Base-by-base conservation (phyloP, 2,113 vertebrate species). In the Cyprinodon tularosa region DNA sequence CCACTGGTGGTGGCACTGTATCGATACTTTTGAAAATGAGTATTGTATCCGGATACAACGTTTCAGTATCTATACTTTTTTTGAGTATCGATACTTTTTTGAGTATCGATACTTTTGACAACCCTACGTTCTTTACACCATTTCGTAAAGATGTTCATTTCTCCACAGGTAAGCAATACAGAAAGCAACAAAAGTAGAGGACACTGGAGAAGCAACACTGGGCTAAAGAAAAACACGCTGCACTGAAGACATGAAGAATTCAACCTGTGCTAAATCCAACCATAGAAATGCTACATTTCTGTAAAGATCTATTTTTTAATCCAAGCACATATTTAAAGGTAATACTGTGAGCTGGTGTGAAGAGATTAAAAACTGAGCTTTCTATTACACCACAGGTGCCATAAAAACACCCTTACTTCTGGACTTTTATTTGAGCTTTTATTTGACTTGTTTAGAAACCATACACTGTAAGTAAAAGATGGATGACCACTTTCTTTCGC, bases 361-460 rank as follows among this genome's bases (percentile, higher is more conserved):
- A 95, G 94, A 95, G 95, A 96, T 95, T 95, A 92, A 95, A 93
- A 94, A 95, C 95, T 95, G 94, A 95, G 95, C 95, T 96, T 94
- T 96, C 96, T 96, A 95, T 95, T 87, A 97, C 96, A 97, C 98
- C 98, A 96, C 96, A 95, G 96, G 98, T 99, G 97, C 98, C 98
- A 99, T 98, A 96, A 94, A 93, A 94, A 89, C 93, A 95, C 93
- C 91, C 85, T 84, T 94, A 86, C 47, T 91, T 93, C 72, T 81
- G 87, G 4, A 67, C 89, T 91, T 90, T 65, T 75, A 72, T 17
- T n/a, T 10, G 78, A 88, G 85, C 80, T 89, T 87, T 84, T 81
- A 61, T 65, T 81, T 88, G 62, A 81, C 64, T 88, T 90, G 42
- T 87, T 48, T 57, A 62, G 39, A 65, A 74, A 36, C 81, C 77